Conservation (phyloP, 2,113 vertebrate species). For the Myrmecophaga tridactyla region DNA sequence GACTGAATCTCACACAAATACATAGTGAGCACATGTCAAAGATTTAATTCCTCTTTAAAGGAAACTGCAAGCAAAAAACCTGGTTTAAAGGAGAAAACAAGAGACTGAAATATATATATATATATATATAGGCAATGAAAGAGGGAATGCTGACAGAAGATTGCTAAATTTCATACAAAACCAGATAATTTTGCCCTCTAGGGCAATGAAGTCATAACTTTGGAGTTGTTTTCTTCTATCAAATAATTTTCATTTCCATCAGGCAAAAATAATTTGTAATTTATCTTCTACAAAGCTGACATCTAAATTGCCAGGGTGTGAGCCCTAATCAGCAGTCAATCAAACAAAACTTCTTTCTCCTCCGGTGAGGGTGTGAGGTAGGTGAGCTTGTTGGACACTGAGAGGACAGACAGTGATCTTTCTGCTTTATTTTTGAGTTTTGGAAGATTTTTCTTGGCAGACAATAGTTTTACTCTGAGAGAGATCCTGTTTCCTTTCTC, state of each 20-base stretch:
- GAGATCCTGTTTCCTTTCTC: not conserved
- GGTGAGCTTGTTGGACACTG: not conserved
- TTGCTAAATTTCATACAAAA: not conserved
- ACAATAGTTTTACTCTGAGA: not conserved
- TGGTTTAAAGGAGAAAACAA: not conserved
- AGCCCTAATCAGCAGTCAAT: not conserved
- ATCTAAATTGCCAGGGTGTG: not conserved
- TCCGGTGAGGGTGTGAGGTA: not conserved
- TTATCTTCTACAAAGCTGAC: not conserved
- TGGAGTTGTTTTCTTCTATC: not conserved
- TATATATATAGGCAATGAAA: not conserved
- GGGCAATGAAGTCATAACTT: not conserved
- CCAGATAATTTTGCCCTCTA: not conserved
- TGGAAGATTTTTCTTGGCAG: not conserved
- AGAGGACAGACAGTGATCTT: not conserved
- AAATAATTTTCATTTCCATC: not conserved
- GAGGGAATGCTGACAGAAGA: not conserved
- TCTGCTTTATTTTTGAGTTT: conserved; percentile 1
- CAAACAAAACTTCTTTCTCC: not conserved
- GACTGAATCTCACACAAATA: not conserved
- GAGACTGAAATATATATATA: not conserved
- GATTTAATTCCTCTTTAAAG: conserved; percentile 17
- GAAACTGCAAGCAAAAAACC: not conserved
- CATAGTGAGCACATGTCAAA: not conserved
- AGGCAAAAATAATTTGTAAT: conserved; percentile 8